These are phyloP conservation scores for Cerceris rybyensis DNA, from an alignment of 2,888 invertebrate species.

Conservation along the genomic window DNA sequence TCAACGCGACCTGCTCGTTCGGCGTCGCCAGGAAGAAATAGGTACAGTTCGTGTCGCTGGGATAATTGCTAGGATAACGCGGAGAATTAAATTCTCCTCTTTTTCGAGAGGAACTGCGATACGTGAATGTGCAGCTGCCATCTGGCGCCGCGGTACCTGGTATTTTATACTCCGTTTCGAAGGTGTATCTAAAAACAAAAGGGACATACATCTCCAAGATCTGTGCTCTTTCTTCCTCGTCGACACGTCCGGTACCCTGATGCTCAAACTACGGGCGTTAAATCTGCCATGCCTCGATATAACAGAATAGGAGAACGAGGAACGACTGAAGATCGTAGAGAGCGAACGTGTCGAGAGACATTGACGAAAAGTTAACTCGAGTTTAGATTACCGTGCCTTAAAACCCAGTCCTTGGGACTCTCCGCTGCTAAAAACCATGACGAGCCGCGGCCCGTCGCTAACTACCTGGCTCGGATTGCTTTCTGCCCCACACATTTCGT, in stretches of 20 bases:
- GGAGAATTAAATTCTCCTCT: conserved; percentile 97
- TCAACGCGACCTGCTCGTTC: conserved; percentile 94
- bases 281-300: no score
- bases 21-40: conserved; percentile 94
- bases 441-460: conserved; percentile 95
- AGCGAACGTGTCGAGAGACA: no score
- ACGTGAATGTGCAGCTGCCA: conserved; percentile 95
- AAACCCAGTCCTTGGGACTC: conserved; percentile 95
- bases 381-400: conserved; percentile 84
- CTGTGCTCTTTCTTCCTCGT: no score
- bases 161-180: conserved; percentile 92
- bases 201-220: not conserved
- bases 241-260: no score
- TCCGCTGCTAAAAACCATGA: conserved; percentile 97
- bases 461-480: conserved; percentile 90
- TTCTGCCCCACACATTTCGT: conserved; percentile 93
- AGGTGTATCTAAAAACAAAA: conserved; percentile 79
- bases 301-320: no score
- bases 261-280: no score
- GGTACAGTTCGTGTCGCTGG: conserved; percentile 96
- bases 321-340: no score
- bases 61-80: conserved; percentile 97
- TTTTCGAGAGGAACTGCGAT: conserved; percentile 93
- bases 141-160: conserved; percentile 97
- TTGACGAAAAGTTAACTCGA: no score